Conservation (phyloP, 2,888 invertebrate genomes). For the Dastarcus helophoroides region DNA sequence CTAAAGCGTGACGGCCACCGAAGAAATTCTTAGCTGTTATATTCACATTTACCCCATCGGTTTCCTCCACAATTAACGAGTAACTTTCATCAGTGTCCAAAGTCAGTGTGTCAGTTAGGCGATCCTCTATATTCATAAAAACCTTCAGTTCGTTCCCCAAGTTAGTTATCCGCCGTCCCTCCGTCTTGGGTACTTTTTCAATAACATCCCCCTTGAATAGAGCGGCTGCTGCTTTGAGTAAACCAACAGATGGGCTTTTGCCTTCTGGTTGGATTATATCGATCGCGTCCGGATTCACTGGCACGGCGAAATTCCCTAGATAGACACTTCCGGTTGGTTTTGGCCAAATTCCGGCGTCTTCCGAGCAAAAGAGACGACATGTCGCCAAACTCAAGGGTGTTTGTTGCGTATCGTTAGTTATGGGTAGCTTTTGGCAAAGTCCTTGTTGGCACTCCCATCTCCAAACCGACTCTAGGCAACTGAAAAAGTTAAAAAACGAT, state of each 20-base stretch:
- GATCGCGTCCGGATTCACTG: constrained; percentile 42
- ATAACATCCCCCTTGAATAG: constrained; percentile 28
- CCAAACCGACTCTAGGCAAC: constrained; percentile 34
- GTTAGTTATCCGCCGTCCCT: no score
- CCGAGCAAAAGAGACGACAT: constrained; percentile 53
- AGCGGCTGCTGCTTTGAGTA: constrained; percentile 22
- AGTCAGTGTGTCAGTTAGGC: constrained; percentile 29
- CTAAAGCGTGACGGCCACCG: constrained; percentile 55
- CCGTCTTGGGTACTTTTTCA: constrained; percentile 6
- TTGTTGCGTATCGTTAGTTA: constrained; percentile 23
- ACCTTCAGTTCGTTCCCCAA: constrained; percentile 26
- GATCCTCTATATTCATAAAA: constrained; percentile 15
- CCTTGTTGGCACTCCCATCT: constrained; percentile 44
- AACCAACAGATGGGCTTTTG: constrained; percentile 21
- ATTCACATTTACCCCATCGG: constrained; percentile 41
- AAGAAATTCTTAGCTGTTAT: constrained; percentile 51
- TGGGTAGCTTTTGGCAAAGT: constrained; percentile 40
- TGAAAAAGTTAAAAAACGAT: no score
- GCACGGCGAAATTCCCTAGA: constrained; percentile 43
- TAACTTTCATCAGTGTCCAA: constrained; percentile 51
- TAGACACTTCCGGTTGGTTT: constrained; percentile 48
- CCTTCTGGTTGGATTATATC: constrained; percentile 35
- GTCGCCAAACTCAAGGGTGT: constrained; percentile 43
- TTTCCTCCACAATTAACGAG: constrained; percentile 35
- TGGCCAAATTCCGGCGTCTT: constrained; percentile 52